Evolutionary conservation across 2,888 invertebrate genomes (phyloP), one percentile per base, ranked within the genome.

Genomic region (Trichogramma evanescens): DNA sequence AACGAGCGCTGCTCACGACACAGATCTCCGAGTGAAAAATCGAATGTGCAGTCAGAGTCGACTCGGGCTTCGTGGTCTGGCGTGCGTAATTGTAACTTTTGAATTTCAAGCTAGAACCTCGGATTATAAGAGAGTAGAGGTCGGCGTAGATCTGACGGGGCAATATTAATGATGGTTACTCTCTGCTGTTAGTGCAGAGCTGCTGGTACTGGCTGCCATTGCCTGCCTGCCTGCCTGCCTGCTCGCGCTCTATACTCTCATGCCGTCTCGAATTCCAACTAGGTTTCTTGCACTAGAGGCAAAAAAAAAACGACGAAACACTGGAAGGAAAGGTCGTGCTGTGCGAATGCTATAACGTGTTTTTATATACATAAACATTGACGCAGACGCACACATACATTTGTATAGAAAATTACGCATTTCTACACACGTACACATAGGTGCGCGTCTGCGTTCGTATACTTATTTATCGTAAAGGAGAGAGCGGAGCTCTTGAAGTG

Each of bases 91-190:
- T 63, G 64, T 64, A 61, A 65, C 65, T 64, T 71, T 71, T 69
- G 66, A 65, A 71, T 67, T 67, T 66, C 62, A 63, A 66, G 67
- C 67, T 68, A 59, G 65, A 64, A 57, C 65, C 63, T 63, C 68
- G 68, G 63, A 64, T 66, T 66, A 61, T 56, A 66, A 70, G 68
- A 70, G 69, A 70, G 70, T 62, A 71, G 71, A 71, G 71, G 71
- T 71, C 74, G 74, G 73, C 72, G 71, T 72, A 74, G 73, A 74
- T 73, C 74, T 74, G 74, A 74, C 71, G 74, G 68, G 63, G 69
- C 70, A 72, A 74, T 74, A 75, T 75, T 75, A 74, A 75, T 74
- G 74, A 75, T 74, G 70, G 70, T 10, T 9, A n/a, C 72, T 71
- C 64, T 70, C 66, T 65, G 56, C 46, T 44, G 9, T 26, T 26